Evolutionary conservation across 1,140 invertebrate species (phyloP).

Genomic region (Globodera rostochiensis): DNA sequence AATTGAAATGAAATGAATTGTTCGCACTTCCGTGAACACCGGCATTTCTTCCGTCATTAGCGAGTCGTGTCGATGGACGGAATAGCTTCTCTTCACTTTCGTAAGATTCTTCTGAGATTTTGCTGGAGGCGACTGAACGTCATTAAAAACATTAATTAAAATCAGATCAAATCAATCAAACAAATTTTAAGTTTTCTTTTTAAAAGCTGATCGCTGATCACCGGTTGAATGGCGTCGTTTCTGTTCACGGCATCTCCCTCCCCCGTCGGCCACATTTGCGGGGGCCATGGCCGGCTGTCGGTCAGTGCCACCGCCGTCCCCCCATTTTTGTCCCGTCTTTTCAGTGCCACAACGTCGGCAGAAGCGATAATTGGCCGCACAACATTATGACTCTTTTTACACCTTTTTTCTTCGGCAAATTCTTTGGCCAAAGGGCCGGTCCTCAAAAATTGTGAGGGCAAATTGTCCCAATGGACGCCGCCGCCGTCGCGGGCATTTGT

Average conservation of each 20-base stretch:
- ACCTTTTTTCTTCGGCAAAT: background rate
- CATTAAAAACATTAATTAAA: background rate
- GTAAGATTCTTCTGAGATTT: constrained; percentile 27
- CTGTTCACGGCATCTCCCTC: background rate
- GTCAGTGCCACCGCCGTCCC: background rate
- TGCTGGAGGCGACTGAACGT: constrained; percentile 12
- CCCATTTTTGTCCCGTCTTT: background rate
- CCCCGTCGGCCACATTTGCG: background rate
- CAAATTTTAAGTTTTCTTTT: background rate
- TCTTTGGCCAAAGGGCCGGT: background rate
- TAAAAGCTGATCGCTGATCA: background rate
- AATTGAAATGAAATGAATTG: background rate
- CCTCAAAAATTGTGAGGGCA: background rate
- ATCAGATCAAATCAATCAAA: background rate
- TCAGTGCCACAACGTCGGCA: background rate
- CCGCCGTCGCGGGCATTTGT: background rate
- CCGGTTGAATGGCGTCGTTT: constrained; percentile 10
- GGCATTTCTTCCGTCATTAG: constrained; percentile 25
- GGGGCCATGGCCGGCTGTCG: background rate
- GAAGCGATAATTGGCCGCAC: background rate
- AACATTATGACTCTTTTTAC: background rate
- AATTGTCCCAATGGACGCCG: background rate
- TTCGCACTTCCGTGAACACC: constrained; percentile 16
- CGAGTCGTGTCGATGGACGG: constrained; percentile 33
- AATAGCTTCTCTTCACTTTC: constrained; percentile 32